Percentiles rank a stretch among this genome's conserved stretches.
These are phyloP conservation scores for Tachyglossus aculeatus DNA, from an alignment of 2,797 vertebrate species.

Conservation along the genomic window DNA sequence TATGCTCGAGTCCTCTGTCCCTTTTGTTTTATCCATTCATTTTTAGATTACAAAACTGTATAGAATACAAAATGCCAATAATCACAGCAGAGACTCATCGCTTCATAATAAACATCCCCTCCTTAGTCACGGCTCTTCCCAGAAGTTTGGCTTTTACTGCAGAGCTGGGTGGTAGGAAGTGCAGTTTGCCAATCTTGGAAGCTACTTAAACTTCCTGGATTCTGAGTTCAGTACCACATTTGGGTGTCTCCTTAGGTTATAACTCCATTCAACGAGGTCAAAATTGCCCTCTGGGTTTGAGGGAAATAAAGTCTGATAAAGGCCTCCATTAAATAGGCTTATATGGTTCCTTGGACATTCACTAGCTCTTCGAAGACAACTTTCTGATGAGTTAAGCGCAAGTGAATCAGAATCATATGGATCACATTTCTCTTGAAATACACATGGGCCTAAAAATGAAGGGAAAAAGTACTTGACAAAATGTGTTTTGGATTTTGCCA, in stretches of 20 bases:
- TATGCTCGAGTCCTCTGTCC: neutral
- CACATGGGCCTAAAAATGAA: conserved; percentile 45
- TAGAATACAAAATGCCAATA: neutral
- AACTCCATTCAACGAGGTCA: neutral
- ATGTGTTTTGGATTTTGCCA: conserved; percentile 59
- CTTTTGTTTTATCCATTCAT: neutral
- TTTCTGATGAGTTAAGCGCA: conserved; percentile 65
- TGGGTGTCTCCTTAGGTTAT: neutral
- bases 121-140: neutral
- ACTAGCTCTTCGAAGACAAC: conserved; percentile 47
- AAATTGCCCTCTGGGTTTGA: neutral
- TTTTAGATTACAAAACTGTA: neutral
- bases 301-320: conserved; percentile 23
- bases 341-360: conserved; percentile 42
- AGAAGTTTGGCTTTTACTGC: neutral
- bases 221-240: neutral
- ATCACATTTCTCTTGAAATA: conserved; percentile 60
- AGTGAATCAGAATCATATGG: conserved; percentile 67
- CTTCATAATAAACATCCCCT: neutral
- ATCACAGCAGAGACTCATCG: neutral
- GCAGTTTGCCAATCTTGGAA: neutral
- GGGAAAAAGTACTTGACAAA: conserved; percentile 56
- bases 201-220: neutral
- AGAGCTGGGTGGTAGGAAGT: neutral
- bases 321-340: conserved; percentile 40